A percentile compares a stretch with the other conserved stretches of the same genome.
These are phyloP conservation scores for Cydia splendana DNA, from an alignment of 1,140 invertebrate genomes.

Conservation along the genomic window DNA sequence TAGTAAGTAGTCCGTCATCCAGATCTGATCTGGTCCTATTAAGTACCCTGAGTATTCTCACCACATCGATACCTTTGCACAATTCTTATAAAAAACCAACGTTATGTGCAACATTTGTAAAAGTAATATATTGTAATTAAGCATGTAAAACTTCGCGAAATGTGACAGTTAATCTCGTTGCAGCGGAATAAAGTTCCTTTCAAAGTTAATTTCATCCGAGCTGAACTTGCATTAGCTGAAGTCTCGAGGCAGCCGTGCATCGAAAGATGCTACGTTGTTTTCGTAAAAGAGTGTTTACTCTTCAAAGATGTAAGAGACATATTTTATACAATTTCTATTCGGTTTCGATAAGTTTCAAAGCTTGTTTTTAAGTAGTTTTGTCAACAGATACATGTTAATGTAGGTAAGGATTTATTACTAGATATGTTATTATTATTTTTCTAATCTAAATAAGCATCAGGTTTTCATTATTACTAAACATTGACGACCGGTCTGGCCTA, in stretches of 20 bases:
- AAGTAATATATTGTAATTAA: neutral
- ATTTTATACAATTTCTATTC: neutral
- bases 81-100: neutral
- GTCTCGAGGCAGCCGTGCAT: slow-evolving; percentile 5
- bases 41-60: too few species aligned
- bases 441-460: too few species aligned
- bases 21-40: too few species aligned
- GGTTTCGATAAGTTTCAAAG: neutral
- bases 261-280: slow-evolving; percentile 16
- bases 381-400: neutral
- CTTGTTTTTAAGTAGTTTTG: neutral
- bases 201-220: slow-evolving; percentile 14
- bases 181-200: neutral
- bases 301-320: neutral
- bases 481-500: too few species aligned
- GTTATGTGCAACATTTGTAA: neutral
- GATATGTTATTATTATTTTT: too few species aligned
- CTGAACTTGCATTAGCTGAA: slow-evolving; percentile 6
- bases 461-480: too few species aligned
- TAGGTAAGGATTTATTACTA: too few species aligned
- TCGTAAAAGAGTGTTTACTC: neutral
- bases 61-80: too few species aligned
- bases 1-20: too few species aligned
- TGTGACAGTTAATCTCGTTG: slow-evolving; percentile 16
- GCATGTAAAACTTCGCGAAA: neutral